Evolutionary conservation across 1,140 invertebrate genomes (phyloP).

Genomic region (Brachionus manjavacas): DNA sequence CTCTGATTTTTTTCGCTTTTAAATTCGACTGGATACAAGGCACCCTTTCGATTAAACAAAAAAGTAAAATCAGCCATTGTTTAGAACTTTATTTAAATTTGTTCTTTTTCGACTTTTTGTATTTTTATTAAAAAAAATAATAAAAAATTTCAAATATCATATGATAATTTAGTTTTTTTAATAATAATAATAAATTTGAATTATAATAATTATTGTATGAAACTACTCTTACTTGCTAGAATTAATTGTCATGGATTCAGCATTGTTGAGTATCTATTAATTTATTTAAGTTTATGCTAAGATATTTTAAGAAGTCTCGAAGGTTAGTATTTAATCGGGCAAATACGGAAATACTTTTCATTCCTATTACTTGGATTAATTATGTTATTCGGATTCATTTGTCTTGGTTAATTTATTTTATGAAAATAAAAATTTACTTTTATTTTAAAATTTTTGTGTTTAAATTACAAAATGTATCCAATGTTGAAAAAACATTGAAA

Average conservation of each 20-base stretch:
- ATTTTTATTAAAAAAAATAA: not conserved
- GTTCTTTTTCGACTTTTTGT: not conserved
- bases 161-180: not conserved
- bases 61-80: slow-evolving; percentile 40
- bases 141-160: not conserved
- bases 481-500: too few species aligned
- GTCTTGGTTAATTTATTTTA: too few species aligned
- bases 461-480: too few species aligned
- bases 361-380: too few species aligned
- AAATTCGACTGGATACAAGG: slow-evolving; percentile 29
- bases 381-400: too few species aligned
- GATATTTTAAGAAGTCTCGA: not conserved
- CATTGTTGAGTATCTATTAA: not conserved
- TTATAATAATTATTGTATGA: not conserved
- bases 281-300: not conserved
- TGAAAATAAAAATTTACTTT: too few species aligned
- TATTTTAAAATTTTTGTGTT: too few species aligned
- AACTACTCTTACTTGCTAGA: not conserved
- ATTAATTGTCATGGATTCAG: not conserved
- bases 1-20: not conserved
- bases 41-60: slow-evolving; percentile 41
- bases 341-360: not conserved
- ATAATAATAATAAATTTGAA: not conserved
- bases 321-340: not conserved
- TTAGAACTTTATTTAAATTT: not conserved